A percentile compares a stretch with the other conserved stretches of the same genome.
These are phyloP conservation scores for Chunga burmeisteri DNA, from an alignment of 2,113 vertebrate species.

Conservation along the genomic window DNA sequence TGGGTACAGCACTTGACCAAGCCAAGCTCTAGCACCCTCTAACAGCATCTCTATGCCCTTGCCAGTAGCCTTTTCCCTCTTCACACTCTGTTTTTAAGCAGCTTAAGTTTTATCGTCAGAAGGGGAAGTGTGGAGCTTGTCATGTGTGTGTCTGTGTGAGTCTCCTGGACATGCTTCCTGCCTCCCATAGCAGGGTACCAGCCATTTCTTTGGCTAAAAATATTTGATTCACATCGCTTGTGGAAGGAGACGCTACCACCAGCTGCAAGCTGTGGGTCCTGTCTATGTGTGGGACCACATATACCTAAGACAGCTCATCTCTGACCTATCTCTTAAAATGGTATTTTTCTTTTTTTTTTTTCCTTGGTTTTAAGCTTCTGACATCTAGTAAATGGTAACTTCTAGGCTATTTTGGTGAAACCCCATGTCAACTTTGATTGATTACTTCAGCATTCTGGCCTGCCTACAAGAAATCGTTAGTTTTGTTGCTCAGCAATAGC, in stretches of 20 bases:
- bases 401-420: background rate
- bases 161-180: background rate
- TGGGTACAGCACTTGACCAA: background rate
- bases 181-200: background rate
- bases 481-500: background rate
- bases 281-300: background rate
- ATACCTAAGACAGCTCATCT: background rate
- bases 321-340: background rate
- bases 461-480: background rate
- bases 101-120: background rate
- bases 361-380: background rate
- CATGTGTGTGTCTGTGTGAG: background rate
- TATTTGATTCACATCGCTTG: rapidly evolving
- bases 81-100: background rate
- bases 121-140: background rate
- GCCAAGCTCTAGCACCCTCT: background rate
- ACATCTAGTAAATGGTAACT: background rate
- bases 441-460: background rate
- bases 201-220: background rate
- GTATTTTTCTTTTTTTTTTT: background rate
- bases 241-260: background rate
- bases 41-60: background rate
- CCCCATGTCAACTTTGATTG: background rate
- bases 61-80: background rate
- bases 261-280: background rate